Evolutionary conservation across 1,140 invertebrate genomes (phyloP).

Genomic region (Aricia agestis): DNA sequence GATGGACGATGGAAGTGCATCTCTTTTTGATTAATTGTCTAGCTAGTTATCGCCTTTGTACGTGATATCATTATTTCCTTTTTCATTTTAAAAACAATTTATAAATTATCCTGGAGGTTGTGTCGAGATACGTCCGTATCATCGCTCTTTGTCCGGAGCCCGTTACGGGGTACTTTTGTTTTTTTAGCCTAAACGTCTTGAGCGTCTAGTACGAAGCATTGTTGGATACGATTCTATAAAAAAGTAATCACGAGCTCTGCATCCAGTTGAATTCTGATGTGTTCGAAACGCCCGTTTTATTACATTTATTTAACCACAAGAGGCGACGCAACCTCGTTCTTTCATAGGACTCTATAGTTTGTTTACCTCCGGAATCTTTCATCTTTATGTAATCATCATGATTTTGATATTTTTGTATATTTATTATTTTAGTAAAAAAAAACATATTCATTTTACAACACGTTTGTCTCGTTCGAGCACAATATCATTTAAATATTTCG

Average conservation of each 20-base stretch:
- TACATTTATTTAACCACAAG: conserved; percentile 17
- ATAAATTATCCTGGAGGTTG: conserved; percentile 31
- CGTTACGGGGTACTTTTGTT: conserved; percentile 46
- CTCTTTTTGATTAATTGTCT: conserved; percentile 49
- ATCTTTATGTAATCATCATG: neutral
- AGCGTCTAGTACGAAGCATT: conserved; percentile 35
- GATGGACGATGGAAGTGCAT: conserved; percentile 59
- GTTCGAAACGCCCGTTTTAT: conserved; percentile 37
- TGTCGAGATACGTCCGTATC: conserved; percentile 42
- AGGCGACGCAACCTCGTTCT: conserved; percentile 21
- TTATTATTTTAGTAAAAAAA: neutral
- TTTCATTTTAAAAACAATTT: conserved; percentile 20
- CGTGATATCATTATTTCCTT: conserved; percentile 33
- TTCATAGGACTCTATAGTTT: neutral
- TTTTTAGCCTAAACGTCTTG: conserved; percentile 47
- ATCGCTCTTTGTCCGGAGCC: conserved; percentile 52
- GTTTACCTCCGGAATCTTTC: neutral
- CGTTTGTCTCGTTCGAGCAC: neutral
- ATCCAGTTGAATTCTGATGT: conserved; percentile 64
- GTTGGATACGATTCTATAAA: conserved; percentile 54
- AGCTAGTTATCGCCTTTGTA: conserved; percentile 48
- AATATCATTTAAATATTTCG: neutral
- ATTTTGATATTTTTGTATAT: no score
- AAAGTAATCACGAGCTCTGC: conserved; percentile 62
- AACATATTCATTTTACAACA: no score